These are phyloP conservation scores for Drosophila busckii DNA, from an alignment of 1,140 invertebrate species.

Conservation along the genomic window DNA sequence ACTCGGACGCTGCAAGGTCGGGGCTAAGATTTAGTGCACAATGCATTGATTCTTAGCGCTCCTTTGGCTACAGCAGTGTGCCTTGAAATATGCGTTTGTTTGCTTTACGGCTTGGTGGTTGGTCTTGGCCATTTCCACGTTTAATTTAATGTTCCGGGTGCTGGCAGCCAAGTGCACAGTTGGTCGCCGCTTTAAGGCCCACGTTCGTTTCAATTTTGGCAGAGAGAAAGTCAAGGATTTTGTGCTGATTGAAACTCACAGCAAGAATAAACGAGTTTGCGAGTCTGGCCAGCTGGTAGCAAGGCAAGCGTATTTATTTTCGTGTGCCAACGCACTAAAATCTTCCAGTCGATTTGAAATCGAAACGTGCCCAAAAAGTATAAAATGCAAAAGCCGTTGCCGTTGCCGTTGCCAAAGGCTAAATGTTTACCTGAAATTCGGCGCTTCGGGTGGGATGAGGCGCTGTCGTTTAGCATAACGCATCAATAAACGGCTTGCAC, in stretches of 20 bases:
- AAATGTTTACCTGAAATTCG: conserved; percentile 17
- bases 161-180: neutral
- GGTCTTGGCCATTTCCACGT: too few relatives aligned
- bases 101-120: too few relatives aligned
- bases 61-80: too few relatives aligned
- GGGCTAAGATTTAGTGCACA: too few relatives aligned
- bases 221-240: conserved; percentile 55
- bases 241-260: conserved; percentile 42
- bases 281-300: conserved; percentile 3
- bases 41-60: too few relatives aligned
- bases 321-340: conserved; percentile 59
- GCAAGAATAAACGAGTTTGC: conserved; percentile 56
- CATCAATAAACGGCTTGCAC: conserved; percentile 61
- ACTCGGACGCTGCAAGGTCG: too few relatives aligned
- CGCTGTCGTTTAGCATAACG: conserved; percentile 46
- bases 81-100: too few relatives aligned
- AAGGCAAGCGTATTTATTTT: conserved; percentile 56
- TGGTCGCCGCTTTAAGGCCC: neutral
- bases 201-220: conserved; percentile 24
- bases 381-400: too few relatives aligned
- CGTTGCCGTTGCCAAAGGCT: conserved; percentile 23
- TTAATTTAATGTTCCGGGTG: too few relatives aligned
- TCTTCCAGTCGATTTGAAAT: conserved; percentile 70
- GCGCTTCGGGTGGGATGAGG: neutral
- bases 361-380: too few relatives aligned